Conservation (phyloP, 64 coral and sea anemone species). For the Hydrozoanthus tunicans region DNA sequence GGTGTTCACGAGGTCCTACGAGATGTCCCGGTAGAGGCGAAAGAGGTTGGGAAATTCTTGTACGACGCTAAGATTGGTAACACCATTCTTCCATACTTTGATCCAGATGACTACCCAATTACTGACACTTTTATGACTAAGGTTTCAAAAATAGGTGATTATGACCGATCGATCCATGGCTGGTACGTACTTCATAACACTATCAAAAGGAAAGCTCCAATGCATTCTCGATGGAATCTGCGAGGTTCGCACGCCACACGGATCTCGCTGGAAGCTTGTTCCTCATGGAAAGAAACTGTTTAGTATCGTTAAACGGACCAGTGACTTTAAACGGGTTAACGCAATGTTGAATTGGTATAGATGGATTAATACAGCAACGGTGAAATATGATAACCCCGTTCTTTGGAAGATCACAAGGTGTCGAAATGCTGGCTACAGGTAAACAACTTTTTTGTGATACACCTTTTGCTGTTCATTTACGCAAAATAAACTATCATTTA, state of each 20-base stretch:
- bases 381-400: background rate
- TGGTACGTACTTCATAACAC: background rate
- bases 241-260: background rate
- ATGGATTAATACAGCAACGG: background rate
- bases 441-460: slow-evolving; percentile 31
- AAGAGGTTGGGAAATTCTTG: background rate
- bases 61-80: background rate
- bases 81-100: background rate
- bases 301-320: slow-evolving; percentile 7
- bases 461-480: slow-evolving; percentile 3
- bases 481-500: too few relatives aligned
- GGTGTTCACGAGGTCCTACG: background rate
- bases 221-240: background rate
- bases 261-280: background rate
- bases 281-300: background rate
- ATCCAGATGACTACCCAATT: background rate
- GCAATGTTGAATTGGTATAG: background rate
- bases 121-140: background rate
- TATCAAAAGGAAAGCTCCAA: background rate
- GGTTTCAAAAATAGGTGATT: background rate
- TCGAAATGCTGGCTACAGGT: slow-evolving; percentile 22
- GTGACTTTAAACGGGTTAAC: background rate
- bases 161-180: background rate
- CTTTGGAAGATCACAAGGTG: background rate
- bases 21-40: background rate